Evolutionary conservation across 2,113 vertebrate genomes (phyloP).

Genomic region (Rhinoderma darwinii): DNA sequence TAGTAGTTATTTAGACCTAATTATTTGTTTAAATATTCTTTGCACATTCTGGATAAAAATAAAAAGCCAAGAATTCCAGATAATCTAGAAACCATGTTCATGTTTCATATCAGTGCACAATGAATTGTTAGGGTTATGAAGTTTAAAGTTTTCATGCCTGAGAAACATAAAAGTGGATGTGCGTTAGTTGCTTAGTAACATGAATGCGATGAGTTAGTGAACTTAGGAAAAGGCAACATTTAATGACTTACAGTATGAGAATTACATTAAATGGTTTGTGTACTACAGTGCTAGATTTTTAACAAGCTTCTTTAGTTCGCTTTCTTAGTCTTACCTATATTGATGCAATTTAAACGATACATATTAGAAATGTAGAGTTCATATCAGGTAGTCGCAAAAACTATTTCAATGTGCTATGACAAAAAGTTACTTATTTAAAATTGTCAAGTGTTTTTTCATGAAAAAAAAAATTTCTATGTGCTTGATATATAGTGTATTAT

Average conservation of each 20-base stretch:
- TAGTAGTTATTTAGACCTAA: not conserved
- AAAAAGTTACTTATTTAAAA: too few relatives aligned
- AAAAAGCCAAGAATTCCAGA: not conserved
- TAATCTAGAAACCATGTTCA: not conserved
- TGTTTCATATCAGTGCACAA: not conserved
- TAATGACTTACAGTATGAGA: not conserved
- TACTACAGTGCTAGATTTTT: not conserved
- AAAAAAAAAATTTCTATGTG: too few relatives aligned
- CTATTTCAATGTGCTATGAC: too few relatives aligned
- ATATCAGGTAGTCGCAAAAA: not conserved
- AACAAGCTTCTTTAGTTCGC: conserved; percentile 2
- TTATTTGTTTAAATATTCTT: conserved; percentile 10
- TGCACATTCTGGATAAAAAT: conserved; percentile 1
- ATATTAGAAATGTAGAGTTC: not conserved
- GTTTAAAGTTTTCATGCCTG: not conserved
- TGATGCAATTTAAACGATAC: not conserved
- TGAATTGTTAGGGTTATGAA: not conserved
- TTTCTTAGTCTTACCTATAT: not conserved
- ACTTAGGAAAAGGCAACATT: not conserved
- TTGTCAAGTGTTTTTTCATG: not conserved
- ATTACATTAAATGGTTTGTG: not conserved
- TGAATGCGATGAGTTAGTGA: not conserved
- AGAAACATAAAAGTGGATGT: not conserved
- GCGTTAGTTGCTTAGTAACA: conserved; percentile 22
- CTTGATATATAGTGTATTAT: too few relatives aligned